Conservation (phyloP, 2,888 invertebrate genomes). For the Euzophera pinguis region DNA sequence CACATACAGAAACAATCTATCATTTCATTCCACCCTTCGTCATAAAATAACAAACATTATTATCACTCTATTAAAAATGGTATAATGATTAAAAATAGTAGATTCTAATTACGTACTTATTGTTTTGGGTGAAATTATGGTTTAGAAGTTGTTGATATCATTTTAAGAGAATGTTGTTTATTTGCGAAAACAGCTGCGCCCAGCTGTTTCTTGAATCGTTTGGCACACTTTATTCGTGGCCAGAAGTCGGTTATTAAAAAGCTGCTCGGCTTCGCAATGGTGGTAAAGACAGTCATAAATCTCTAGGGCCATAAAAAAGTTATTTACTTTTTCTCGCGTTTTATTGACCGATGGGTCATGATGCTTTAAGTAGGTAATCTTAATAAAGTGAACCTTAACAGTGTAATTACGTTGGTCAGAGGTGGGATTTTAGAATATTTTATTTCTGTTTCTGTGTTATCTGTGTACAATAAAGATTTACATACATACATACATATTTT, state of each 20-base stretch:
- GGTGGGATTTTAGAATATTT: not conserved
- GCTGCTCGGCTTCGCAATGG: slow-evolving; percentile 6
- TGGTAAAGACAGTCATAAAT: slow-evolving; percentile 16
- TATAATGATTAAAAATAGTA: too few species aligned
- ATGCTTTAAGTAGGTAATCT: not conserved
- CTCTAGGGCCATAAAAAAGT: slow-evolving; percentile 1
- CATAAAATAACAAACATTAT: too few species aligned
- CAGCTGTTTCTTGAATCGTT: not conserved
- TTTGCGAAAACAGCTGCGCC: slow-evolving; percentile 1
- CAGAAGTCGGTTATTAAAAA: slow-evolving; percentile 10
- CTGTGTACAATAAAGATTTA: too few species aligned
- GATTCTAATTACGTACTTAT: not conserved
- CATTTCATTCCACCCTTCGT: too few species aligned
- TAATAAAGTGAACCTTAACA: not conserved
- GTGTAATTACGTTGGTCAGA: not conserved
- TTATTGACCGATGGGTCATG: not conserved
- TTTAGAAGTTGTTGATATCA: too few species aligned
- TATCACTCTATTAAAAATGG: too few species aligned
- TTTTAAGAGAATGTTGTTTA: not conserved
- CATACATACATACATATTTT: too few species aligned
- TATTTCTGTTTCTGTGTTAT: too few species aligned
- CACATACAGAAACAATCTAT: too few species aligned
- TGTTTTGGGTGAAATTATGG: not conserved
- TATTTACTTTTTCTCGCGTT: slow-evolving; percentile 2
- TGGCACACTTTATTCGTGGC: not conserved